A percentile compares a stretch with the other conserved stretches of the same genome.
phyloP scores from a whole-genome alignment of 1,140 invertebrate species.

The Conus betulinus region DNA sequence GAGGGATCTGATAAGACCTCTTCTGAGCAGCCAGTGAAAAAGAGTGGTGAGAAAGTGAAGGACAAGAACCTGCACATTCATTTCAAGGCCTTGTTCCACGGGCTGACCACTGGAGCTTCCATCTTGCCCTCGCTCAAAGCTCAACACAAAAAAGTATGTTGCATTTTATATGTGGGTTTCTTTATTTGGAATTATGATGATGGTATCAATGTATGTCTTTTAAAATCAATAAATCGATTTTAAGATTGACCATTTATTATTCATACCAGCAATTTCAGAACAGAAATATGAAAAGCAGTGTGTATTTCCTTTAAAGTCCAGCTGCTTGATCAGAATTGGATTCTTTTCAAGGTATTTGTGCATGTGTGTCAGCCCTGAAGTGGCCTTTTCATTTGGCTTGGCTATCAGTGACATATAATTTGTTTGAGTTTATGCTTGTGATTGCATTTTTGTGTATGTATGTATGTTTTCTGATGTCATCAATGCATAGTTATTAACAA shows the following conservation, averaged over 20 bases:
- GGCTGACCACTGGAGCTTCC: slow-evolving; percentile 92
- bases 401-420: too few relatives aligned
- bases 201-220: neutral
- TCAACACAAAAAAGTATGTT: slow-evolving; percentile 83
- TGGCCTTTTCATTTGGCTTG: too few relatives aligned
- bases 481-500: too few relatives aligned
- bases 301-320: too few relatives aligned
- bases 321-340: neutral
- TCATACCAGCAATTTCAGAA: too few relatives aligned
- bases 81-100: slow-evolving; percentile 79
- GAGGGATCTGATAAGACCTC: slow-evolving; percentile 19
- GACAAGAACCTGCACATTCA: slow-evolving; percentile 66
- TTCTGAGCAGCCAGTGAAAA: slow-evolving; percentile 25
- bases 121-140: slow-evolving; percentile 95
- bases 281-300: too few relatives aligned
- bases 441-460: too few relatives aligned
- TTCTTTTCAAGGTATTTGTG: slow-evolving; percentile 6
- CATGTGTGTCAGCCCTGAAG: too few relatives aligned
- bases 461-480: too few relatives aligned
- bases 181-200: slow-evolving; percentile 18
- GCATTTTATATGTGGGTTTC: neutral
- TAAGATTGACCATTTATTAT: slow-evolving; percentile 1
- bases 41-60: slow-evolving; percentile 34
- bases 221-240: too few relatives aligned
- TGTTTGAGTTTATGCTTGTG: too few relatives aligned